Evolutionary conservation across 2,888 invertebrate species (phyloP), one percentile per base, ranked within the genome.

Genomic region (Eilema depressum): DNA sequence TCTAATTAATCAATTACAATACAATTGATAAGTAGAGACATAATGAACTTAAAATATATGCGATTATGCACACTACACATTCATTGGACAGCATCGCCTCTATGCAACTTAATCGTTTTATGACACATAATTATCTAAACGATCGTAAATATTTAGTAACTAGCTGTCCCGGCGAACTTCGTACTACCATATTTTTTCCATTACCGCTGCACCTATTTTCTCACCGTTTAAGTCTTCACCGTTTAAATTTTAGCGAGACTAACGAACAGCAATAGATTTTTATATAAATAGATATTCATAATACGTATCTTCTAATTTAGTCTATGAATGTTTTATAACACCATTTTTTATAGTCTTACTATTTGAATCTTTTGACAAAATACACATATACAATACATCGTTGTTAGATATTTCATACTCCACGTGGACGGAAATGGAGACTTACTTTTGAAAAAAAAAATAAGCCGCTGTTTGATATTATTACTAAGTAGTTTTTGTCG

Each of bases 1-100:
- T 81, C 75, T 76, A 76, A 82, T 83, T 79, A 77, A 83, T 83
- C 73, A 81, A 74, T 77, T 77, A 74, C 61, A 75, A 68, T 68
- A 67, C n/a, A n/a, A n/a, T n/a, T 80, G 61, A 65, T 63, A 74
- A 68, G 60, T 71, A 61, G 14, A 59, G n/a, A 73, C 60, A 47
- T 66, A 71, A 70, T 69, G 69, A 68, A 70, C 64, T 60, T n/a
- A 73, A 37, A 79, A 74, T 75, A 75, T 73, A 68, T 73, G 75
- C n/a, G 59, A 63, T 53, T 73, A 69, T 66, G 33, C 57, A 64
- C 23, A 66, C 57, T 73, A 71, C 53, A 64, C 25, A 70, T 71
- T 57, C 66, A 70, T 68, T 75, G 47, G 28, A 74, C 68, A 37
- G 41, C 60, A 41, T 26, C 53, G 25, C 57, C 37, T 62, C 28